Evolutionary conservation across 2,797 vertebrate genomes (phyloP), one percentile per base, ranked within the genome.

Genomic region (Ceyx erithaca): DNA sequence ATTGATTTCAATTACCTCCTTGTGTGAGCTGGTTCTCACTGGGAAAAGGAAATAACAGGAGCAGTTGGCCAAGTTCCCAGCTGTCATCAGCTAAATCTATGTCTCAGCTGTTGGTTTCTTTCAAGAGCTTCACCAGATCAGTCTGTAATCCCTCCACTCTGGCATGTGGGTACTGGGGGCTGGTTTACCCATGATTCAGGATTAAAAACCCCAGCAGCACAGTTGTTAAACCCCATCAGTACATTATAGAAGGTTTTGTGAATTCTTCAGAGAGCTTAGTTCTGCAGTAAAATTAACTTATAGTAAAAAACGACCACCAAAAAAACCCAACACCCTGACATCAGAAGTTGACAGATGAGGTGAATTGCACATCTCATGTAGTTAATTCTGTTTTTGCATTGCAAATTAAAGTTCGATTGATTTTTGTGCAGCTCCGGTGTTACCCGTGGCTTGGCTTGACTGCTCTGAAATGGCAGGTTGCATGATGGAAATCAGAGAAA

Each of bases 1-100:
- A 87, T 91, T 93, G 49, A 94, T 90, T 93, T 85, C 58, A 75
- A 1, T 92, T 91, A 85, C 71, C 82, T 86, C 33, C 87, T 73
- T 75, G 70, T 85, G 49, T 82, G 86, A 90, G 81, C 71, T 72
- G 66, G 48, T 93, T 94, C 88, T 94, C 40, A 16, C 48, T 75
- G 85, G 71, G 55, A 87, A 85, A 83, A 80, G 69, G 84, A 95
- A 95, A 23, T 45, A 87, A 71, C 69, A 72, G 93, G 67, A 85
- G 86, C 84, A 63, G 51, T 83, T 92, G 86, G 88, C 88, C 0
- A 0, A 68, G 76, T 71, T 94, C 81, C 71, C 83, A 92, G 78
- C 92, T 90, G 84, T 93, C 80, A 68, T 71, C 43, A 35, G 25
- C 84, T 80, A 85, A 83, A 90, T 86, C 86, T 85, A 10, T 78